Base-by-base conservation (phyloP, 2,113 vertebrate species). In the Strix aluco region DNA sequence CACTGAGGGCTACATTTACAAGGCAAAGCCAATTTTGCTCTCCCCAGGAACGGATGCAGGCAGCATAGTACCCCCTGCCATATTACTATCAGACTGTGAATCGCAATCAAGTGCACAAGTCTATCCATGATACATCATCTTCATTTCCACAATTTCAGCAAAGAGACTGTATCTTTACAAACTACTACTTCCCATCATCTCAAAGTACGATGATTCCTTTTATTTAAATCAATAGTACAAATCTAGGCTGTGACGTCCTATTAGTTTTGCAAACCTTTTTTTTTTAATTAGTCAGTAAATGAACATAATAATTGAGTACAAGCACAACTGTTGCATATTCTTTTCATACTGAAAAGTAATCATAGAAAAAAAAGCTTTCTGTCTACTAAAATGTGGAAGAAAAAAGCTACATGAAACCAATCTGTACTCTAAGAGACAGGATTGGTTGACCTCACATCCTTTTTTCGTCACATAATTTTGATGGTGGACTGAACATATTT, bases 1-100 rank as follows among this genome's bases (percentile, higher is more conserved):
- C 62, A 96, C 23, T 13, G 25, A 94, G 38, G 59, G 57, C 75
- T 95, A 77, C 61, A 74, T 86, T 96, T 95, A 92, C 86, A 87
- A 94, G 59, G 55, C 63, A 95, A 74, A 90, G 73, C 17, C 83
- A 96, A 91, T 91, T 65, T 83, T 62, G 34, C 32, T 91, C 51
- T 90, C 81, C 52, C 78, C 84, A 81, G 55, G 83, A 96, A 57
- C 22, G 30, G 54, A 96, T 46, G 58, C 7, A 78, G 40, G 70
- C 44, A 71, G 63, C 26, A 79, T 18, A 79, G 62, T 62, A 83
- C 51, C 52, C 77, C 90, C 18, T 77, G 36, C 71, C 89, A 65
- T 47, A 54, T 34, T 86, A 86, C 7, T 38, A 62, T n/a, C 29
- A 66, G 55, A 86, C 59, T 74, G 75, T 90, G 92, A 91, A 86